phyloP scores from a whole-genome alignment of 2,888 invertebrate species.

The Polyploca ridens region DNA sequence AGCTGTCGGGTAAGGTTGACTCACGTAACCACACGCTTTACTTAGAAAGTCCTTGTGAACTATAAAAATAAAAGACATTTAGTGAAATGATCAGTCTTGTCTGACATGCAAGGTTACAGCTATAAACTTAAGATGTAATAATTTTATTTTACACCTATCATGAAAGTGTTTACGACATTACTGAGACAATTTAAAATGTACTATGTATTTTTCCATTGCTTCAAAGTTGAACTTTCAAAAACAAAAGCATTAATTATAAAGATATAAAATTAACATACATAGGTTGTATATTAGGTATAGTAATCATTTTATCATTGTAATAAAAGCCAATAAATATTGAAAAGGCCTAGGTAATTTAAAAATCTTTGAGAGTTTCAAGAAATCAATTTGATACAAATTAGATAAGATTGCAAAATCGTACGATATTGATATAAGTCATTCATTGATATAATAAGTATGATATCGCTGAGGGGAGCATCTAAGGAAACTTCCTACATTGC shows the following conservation, averaged over 20 bases:
- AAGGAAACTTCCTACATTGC: not conserved
- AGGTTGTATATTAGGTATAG: no score
- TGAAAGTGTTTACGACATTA: conserved; percentile 23
- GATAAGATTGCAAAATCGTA: conserved; percentile 74
- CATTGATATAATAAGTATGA: conserved; percentile 23
- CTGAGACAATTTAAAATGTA: not conserved
- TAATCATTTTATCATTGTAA: not conserved
- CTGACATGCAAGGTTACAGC: conserved; percentile 27
- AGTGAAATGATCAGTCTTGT: conserved; percentile 28
- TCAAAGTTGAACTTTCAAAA: no score
- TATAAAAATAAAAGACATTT: conserved; percentile 26
- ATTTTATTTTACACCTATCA: conserved; percentile 25
- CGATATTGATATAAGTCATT: conserved; percentile 55
- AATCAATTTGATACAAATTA: conserved; percentile 43
- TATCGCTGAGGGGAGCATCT: conserved; percentile 19
- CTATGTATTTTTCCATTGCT: not conserved
- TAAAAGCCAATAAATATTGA: conserved; percentile 13
- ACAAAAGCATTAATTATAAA: not conserved
- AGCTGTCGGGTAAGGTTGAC: conserved; percentile 64
- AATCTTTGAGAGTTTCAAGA: conserved; percentile 31
- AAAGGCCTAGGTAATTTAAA: conserved; percentile 19
- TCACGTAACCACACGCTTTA: conserved; percentile 49
- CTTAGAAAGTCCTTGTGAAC: conserved; percentile 56
- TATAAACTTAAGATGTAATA: conserved; percentile 35
- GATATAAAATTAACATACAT: no score